Percentiles rank a stretch among this genome's conserved stretches.
Conservation (phyloP, 1,140 invertebrate genomes). For the Hypothenemus hampei region DNA sequence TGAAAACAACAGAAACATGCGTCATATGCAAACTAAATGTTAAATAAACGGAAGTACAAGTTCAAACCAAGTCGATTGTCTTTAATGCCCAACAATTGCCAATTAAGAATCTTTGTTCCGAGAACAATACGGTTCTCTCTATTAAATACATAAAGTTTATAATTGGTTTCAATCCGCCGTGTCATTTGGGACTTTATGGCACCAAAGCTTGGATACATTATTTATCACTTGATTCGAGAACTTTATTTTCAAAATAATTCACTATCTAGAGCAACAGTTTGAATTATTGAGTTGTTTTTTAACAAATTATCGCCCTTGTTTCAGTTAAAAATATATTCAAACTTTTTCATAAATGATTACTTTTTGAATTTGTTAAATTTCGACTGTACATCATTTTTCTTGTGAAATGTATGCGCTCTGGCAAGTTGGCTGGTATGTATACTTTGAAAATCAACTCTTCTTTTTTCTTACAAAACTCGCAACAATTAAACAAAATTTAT, state of each 20-base stretch:
- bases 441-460: no score
- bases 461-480: no score
- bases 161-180: constrained; percentile 23
- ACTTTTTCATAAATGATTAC: no score
- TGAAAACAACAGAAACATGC: constrained; percentile 3
- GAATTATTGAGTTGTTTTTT: no score
- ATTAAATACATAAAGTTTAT: constrained; percentile 25
- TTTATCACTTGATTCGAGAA: constrained; percentile 5
- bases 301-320: no score
- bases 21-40: constrained; percentile 22
- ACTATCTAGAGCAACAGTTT: neutral
- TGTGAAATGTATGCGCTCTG: no score
- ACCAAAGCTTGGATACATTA: no score
- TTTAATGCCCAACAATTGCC: constrained; percentile 26
- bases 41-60: constrained; percentile 27
- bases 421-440: no score
- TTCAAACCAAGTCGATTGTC: constrained; percentile 27
- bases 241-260: neutral
- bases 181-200: constrained; percentile 17
- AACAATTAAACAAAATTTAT: no score
- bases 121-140: constrained; percentile 18
- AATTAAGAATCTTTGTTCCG: constrained; percentile 23
- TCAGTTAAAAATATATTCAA: no score
- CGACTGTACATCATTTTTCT: no score
- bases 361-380: no score